phyloP scores from a whole-genome alignment of 2,797 vertebrate genomes.

The Argya squamiceps region DNA sequence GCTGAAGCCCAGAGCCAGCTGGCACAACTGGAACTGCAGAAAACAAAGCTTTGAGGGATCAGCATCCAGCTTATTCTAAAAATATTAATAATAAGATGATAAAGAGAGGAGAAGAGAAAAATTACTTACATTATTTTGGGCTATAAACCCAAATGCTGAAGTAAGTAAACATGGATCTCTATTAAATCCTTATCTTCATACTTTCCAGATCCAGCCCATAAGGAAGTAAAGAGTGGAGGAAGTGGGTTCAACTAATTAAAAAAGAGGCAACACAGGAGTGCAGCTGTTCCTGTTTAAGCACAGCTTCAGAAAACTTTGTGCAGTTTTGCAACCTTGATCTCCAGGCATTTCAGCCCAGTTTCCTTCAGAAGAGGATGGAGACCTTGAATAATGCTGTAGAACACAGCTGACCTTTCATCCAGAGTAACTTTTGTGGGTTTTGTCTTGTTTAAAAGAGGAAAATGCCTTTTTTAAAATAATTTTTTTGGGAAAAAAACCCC shows the following conservation, averaged over 20 bases:
- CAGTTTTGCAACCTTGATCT: constrained; percentile 12
- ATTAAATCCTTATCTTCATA: neutral
- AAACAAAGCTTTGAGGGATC: neutral
- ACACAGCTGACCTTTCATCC: neutral
- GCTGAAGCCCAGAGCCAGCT: neutral
- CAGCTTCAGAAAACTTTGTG: neutral
- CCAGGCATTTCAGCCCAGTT: neutral
- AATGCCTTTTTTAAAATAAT: neutral
- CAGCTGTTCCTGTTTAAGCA: constrained; percentile 52
- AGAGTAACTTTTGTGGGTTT: neutral
- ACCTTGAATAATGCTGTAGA: neutral
- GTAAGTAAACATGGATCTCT: neutral
- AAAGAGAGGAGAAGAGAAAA: neutral
- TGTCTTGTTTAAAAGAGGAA: neutral
- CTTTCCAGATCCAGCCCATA: constrained; percentile 16
- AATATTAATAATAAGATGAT: neutral
- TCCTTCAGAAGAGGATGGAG: neutral
- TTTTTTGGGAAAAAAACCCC: rapidly evolving
- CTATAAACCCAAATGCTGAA: neutral
- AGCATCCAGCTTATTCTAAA: neutral
- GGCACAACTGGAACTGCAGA: neutral
- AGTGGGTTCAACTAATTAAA: constrained; percentile 47
- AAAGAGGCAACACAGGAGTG: neutral
- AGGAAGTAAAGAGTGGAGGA: constrained; percentile 4
- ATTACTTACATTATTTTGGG: neutral